These are phyloP conservation scores for Gari tellinella DNA, from an alignment of 2,888 invertebrate species.

Conservation along the genomic window DNA sequence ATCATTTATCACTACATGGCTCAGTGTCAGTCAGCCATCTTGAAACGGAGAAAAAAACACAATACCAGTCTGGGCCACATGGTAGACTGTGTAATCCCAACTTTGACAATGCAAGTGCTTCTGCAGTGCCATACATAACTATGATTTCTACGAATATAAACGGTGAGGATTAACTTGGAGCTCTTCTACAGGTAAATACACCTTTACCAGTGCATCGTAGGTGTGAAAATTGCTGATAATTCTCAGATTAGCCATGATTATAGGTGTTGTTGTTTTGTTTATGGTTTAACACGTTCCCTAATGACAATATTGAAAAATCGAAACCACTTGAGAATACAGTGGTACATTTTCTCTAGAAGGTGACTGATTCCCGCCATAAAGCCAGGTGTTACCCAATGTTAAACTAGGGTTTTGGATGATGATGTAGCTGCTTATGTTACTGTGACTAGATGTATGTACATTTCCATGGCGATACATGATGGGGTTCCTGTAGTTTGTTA, in stretches of 20 bases:
- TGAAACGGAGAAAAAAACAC: slow-evolving; percentile 46
- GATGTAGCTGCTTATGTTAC: no score
- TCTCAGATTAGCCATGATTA: slow-evolving; percentile 10
- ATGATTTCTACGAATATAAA: slow-evolving; percentile 2
- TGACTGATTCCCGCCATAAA: slow-evolving; percentile 12
- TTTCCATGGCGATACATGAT: no score
- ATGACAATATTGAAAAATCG: slow-evolving; percentile 24
- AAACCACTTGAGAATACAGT: slow-evolving; percentile 13
- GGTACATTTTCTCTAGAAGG: slow-evolving; percentile 2
- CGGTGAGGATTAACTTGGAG: not conserved
- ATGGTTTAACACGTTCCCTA: slow-evolving; percentile 29
- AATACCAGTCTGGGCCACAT: slow-evolving; percentile 52
- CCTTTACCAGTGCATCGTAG: slow-evolving; percentile 10
- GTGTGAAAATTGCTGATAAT: slow-evolving; percentile 9
- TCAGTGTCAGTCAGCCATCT: slow-evolving; percentile 41
- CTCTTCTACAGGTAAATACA: slow-evolving; percentile 31
- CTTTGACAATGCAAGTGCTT: slow-evolving; percentile 1
- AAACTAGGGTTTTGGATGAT: no score
- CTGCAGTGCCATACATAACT: slow-evolving; percentile 17
- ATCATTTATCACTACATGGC: not conserved
- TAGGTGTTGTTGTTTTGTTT: slow-evolving; percentile 16
- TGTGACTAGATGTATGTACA: no score
- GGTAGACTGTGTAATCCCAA: slow-evolving; percentile 41
- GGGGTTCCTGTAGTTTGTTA: no score
- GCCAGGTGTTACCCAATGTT: slow-evolving; percentile 2